Evolutionary conservation across 2,113 vertebrate genomes (phyloP).

Genomic region (Rhinolophus ferrumequinum): DNA sequence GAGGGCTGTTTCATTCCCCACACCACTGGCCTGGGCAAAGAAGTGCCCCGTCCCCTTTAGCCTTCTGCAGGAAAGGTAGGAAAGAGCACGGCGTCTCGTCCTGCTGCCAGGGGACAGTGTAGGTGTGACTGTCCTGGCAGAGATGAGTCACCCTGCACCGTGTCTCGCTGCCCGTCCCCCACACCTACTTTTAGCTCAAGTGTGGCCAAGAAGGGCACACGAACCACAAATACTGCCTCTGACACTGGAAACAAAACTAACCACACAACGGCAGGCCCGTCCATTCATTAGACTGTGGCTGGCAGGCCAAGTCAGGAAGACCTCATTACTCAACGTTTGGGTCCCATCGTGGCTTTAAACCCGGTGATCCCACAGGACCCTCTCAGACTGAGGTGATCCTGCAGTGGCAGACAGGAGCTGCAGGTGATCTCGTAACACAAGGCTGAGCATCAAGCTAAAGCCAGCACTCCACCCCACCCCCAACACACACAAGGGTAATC

Average conservation of each 20-base stretch:
- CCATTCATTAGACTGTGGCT: background rate
- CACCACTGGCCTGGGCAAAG: background rate
- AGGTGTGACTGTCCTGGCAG: background rate
- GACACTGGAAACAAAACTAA: conserved; percentile 4
- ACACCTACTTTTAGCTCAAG: conserved; percentile 54
- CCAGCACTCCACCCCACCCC: too few relatives aligned
- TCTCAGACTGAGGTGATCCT: background rate
- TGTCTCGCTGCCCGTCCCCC: background rate
- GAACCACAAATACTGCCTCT: background rate
- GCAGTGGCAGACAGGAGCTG: background rate
- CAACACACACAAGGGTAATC: too few relatives aligned
- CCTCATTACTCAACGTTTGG: accelerated
- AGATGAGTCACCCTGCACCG: conserved; percentile 21
- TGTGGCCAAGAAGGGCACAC: background rate
- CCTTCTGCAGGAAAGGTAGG: background rate
- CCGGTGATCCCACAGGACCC: background rate
- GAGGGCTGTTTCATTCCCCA: background rate
- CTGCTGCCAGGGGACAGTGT: background rate
- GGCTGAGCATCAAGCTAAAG: background rate
- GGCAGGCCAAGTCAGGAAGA: background rate
- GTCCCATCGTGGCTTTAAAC: background rate
- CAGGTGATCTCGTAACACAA: background rate
- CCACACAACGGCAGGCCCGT: background rate
- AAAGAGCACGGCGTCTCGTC: background rate
- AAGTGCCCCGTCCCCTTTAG: accelerated